Evolutionary conservation across 2,113 vertebrate genomes (phyloP).

Genomic region (Toxotes jaculatrix): DNA sequence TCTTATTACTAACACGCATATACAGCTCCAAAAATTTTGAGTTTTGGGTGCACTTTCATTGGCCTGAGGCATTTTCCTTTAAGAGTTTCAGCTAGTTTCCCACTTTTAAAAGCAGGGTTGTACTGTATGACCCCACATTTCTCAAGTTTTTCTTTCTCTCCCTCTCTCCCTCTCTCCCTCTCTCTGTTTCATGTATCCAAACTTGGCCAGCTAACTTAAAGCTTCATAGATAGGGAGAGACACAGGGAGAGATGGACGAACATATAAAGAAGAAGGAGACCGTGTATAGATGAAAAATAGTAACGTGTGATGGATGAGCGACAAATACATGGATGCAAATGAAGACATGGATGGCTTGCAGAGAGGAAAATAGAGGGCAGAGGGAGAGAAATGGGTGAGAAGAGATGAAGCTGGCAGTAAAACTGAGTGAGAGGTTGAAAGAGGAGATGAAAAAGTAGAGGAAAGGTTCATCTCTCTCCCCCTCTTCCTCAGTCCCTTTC

Average conservation of each 20-base stretch:
- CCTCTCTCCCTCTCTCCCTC: background rate
- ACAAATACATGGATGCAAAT: conserved; percentile 46
- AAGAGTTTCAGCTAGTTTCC: conserved; percentile 20
- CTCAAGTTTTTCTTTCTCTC: conserved; percentile 1
- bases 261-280: conserved; percentile 28
- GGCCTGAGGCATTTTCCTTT: conserved; percentile 29
- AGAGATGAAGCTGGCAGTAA: conserved; percentile 68
- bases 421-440: conserved; percentile 73
- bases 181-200: conserved; percentile 44
- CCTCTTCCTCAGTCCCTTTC: conserved; percentile 40
- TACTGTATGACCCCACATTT: conserved; percentile 40
- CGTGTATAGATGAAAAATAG: conserved; percentile 55
- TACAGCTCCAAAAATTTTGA: conserved; percentile 3
- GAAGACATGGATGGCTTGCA: conserved; percentile 46
- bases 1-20: conserved; percentile 22
- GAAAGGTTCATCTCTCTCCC: conserved; percentile 62
- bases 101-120: conserved; percentile 29
- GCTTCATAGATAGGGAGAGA: conserved; percentile 17
- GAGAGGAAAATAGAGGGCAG: conserved; percentile 24
- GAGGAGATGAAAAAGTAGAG: conserved; percentile 70
- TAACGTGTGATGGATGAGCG: conserved; percentile 65
- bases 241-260: conserved; percentile 43
- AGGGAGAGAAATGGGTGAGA: conserved; percentile 35
- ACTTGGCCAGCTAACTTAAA: conserved; percentile 53
- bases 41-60: background rate